Evolutionary conservation across 2,888 invertebrate genomes (phyloP), one percentile per base, ranked within the genome.

Genomic region (Drosophila falleni): DNA sequence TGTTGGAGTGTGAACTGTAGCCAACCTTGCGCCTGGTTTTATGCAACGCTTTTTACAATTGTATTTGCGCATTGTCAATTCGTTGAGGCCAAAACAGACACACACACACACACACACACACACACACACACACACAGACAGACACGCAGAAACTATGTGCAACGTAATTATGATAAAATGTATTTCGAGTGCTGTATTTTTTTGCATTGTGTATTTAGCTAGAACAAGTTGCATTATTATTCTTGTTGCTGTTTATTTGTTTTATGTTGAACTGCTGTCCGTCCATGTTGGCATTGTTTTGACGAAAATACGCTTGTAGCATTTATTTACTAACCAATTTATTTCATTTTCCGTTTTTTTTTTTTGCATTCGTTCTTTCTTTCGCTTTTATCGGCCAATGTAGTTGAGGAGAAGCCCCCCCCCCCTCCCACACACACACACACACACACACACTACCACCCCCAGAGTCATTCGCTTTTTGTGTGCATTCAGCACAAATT

Each of bases 201-300:
- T 31, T 42, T 41, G 41, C 47, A 41, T 44, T 56, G 47, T 39
- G 31, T 35, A 58, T 64, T 66, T 73, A 66, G 41, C 46, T 59
- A 46, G 47, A 75, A 75, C 74, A 71, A 66, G 51, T 71, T 75
- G 71, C 71, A 63, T 66, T 65, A 63, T 72, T 65, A 60, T 62
- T 65, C 19, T 66, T 55, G 42, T 71, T 53, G 41, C 41, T 77
- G 62, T 49, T 72, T 73, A 37, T 71, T 78, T 80, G 68, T 69
- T 83, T 70, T 70, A 67, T 61, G 72, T 55, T 67, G 68, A 71
- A 72, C 53, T 79, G 70, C 63, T 72, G 76, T 78, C 60, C 67
- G 76, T 78, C 60, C 67, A 67, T 85, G 82, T 87, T 87, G 83
- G 72, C 82, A 85, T 83, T 83, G 83, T 87, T 81, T 87, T 83